Evolutionary conservation across 2,888 invertebrate genomes (phyloP).

Genomic region (Crossocerus cetratus): DNA sequence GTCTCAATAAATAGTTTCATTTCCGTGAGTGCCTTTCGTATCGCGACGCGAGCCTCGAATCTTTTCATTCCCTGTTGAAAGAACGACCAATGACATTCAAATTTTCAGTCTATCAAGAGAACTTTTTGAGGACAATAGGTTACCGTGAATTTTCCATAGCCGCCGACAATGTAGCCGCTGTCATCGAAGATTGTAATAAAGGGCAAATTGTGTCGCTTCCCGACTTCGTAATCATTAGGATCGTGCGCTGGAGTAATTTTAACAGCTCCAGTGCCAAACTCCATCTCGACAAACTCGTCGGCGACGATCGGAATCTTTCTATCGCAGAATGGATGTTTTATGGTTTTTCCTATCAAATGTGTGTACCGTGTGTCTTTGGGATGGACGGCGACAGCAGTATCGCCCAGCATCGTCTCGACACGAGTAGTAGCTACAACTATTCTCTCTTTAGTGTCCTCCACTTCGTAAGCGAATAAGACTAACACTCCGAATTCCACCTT

Average conservation of each 20-base stretch:
- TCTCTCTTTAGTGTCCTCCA: slow-evolving; percentile 86
- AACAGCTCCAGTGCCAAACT: slow-evolving; percentile 98
- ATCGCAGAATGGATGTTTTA: slow-evolving; percentile 92
- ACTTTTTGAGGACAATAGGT: too few relatives aligned
- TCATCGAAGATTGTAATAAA: slow-evolving; percentile 95
- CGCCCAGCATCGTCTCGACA: slow-evolving; percentile 98
- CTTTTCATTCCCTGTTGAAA: slow-evolving; percentile 87
- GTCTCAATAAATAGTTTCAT: slow-evolving; percentile 87
- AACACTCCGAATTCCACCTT: slow-evolving; percentile 96
- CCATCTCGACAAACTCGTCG: slow-evolving; percentile 96
- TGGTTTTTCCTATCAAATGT: slow-evolving; percentile 88
- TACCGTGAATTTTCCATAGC: slow-evolving; percentile 87
- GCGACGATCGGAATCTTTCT: slow-evolving; percentile 91
- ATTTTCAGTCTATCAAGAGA: background rate
- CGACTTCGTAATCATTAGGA: slow-evolving; percentile 97
- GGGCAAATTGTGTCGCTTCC: slow-evolving; percentile 90
- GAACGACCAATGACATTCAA: slow-evolving; percentile 2
- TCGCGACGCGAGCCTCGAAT: slow-evolving; percentile 91
- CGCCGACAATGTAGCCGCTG: slow-evolving; percentile 89
- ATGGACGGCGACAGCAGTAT: slow-evolving; percentile 98
- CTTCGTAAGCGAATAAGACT: slow-evolving; percentile 93
- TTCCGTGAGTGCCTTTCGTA: slow-evolving; percentile 87
- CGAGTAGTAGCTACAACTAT: slow-evolving; percentile 97
- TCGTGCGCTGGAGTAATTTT: slow-evolving; percentile 99
- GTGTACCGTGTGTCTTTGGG: slow-evolving; percentile 92